These are phyloP conservation scores for Tiliacea aurago DNA, from an alignment of 2,888 invertebrate species.

Conservation along the genomic window DNA sequence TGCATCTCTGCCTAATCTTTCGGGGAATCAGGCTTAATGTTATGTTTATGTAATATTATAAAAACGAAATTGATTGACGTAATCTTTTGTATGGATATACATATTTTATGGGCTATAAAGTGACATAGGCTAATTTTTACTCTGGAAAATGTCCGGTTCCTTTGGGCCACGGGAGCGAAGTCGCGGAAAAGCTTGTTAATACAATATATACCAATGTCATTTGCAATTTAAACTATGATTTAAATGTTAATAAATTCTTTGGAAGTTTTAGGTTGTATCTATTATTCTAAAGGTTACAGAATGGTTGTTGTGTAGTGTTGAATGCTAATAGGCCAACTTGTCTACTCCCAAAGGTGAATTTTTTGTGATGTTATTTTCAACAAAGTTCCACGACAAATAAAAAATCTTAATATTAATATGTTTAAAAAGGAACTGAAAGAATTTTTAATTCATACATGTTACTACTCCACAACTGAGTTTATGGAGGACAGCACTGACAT, in stretches of 20 bases:
- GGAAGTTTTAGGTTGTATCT: background rate
- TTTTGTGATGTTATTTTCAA: too few relatives aligned
- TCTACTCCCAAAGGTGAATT: slow-evolving; percentile 17
- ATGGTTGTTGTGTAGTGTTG: slow-evolving; percentile 1
- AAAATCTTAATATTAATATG: too few relatives aligned
- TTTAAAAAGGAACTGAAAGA: too few relatives aligned
- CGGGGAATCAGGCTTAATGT: too few relatives aligned
- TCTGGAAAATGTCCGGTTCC: background rate
- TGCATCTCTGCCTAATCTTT: background rate
- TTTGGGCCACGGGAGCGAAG: background rate
- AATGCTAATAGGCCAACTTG: slow-evolving; percentile 15
- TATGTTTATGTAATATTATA: too few relatives aligned
- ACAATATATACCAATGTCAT: background rate
- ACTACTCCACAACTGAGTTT: too few relatives aligned
- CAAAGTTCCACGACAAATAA: too few relatives aligned
- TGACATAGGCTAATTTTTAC: background rate
- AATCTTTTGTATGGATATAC: background rate
- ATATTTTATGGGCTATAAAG: background rate
- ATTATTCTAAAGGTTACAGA: slow-evolving; percentile 1
- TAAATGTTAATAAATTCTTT: slow-evolving; percentile 17
- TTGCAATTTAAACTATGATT: slow-evolving; percentile 14
- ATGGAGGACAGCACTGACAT: too few relatives aligned
- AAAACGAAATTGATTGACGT: too few relatives aligned
- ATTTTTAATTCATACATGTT: too few relatives aligned
- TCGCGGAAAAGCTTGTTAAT: background rate